A percentile compares a stretch with the other conserved stretches of the same genome.
Conservation (phyloP, 2,888 invertebrate species). For the Calameuta idolon region DNA sequence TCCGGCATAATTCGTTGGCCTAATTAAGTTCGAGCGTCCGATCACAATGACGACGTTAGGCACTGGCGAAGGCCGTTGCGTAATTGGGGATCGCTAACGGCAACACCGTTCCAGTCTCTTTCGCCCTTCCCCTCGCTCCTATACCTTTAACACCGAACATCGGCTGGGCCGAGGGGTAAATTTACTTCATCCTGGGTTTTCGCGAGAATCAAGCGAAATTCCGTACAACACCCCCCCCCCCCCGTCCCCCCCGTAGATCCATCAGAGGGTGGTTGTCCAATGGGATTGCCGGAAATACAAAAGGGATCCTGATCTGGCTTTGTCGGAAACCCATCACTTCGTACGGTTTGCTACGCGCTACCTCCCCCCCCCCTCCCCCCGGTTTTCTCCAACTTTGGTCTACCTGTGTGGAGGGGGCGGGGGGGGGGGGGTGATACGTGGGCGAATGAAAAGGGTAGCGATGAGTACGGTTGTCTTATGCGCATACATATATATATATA, state of each 20-base stretch:
- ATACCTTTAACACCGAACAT: background rate
- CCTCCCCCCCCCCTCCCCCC: background rate
- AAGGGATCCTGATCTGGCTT: background rate
- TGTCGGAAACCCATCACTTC: background rate
- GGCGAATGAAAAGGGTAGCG: background rate
- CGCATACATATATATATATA: too few relatives aligned
- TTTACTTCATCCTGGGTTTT: background rate
- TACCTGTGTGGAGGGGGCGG: background rate
- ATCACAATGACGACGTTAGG: conserved; percentile 46
- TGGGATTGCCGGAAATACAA: background rate
- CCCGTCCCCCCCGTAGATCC: background rate
- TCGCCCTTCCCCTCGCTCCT: background rate
- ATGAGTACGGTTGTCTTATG: background rate
- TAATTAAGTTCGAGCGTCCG: conserved; percentile 46
- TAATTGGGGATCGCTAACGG: conserved; percentile 39
- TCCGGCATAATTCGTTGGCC: conserved; percentile 43
- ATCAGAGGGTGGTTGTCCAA: background rate
- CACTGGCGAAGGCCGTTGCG: conserved; percentile 25
- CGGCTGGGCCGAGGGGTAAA: background rate
- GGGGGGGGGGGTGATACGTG: background rate
- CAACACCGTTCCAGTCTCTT: background rate
- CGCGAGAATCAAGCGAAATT: background rate
- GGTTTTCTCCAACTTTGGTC: background rate
- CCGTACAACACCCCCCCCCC: background rate
- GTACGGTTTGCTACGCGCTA: background rate